Evolutionary conservation across 2,797 vertebrate genomes (phyloP), one percentile per base, ranked within the genome.

Genomic region (Aplochiton taeniatus): DNA sequence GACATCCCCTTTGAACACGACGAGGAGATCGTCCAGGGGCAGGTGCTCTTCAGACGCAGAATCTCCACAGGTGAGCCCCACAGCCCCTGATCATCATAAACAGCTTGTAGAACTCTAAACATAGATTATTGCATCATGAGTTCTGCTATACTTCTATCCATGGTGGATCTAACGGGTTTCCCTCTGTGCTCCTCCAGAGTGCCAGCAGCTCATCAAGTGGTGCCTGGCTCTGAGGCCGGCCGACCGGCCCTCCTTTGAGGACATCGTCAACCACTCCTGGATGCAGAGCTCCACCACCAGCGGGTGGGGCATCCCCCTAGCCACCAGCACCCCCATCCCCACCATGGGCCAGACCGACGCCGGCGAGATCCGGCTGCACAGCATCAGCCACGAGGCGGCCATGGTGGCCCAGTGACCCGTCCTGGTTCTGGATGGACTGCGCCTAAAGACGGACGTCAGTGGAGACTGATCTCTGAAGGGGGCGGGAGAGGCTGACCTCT

Each of bases 1-100:
- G 96, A 98, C 64, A 94, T 99, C 76, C 96, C 97, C 0, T 98
- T 98, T 0, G 96, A 99, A 70, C 96, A 96, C 0, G 96, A 98
- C 0, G 94, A 97, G 61, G 96, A 98, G 85, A 98, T 97, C 17
- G 44, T 93, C 8, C 84, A 81, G 16, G 95, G 93, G 0, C 94
- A 95, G 31, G 84, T 96, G 9, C 92, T 94, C 66, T 97, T 96
- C 90, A 88, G 95, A 13, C 91, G 93, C 63, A 88, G 93, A 66
- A 67, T 98, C 63, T 96, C 96, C 14, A 13, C 92, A 86, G 96
- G 96, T 98, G 83, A 86, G 83, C 45, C 3, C 17, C 18, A n/a
- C n/a, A n/a, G n/a, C n/a, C n/a, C n/a, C n/a, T n/a, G n/a, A n/a
- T n/a, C n/a, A n/a, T n/a, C n/a, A n/a, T n/a, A n/a, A 31, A 2